Conservation (phyloP, 1,140 invertebrate species). For the Pachyrhynchus sulphureomaculatus region DNA sequence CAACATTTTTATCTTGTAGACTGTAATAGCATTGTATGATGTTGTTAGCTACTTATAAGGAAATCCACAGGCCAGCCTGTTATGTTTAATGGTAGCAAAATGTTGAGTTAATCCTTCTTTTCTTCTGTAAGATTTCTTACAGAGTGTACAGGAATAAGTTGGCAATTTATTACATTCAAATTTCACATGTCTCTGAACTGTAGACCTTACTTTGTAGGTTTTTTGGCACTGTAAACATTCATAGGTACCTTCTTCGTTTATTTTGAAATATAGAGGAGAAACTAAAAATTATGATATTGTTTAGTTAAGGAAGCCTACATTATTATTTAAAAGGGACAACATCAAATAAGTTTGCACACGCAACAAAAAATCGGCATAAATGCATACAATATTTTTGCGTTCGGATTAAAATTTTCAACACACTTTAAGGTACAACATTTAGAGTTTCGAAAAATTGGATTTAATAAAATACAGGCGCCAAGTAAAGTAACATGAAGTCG, state of each 20-base stretch:
- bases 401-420: too few species aligned
- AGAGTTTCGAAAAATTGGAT: too few species aligned
- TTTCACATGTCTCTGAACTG: neutral
- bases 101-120: constrained; percentile 3
- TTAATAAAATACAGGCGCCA: too few species aligned
- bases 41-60: neutral
- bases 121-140: constrained; percentile 10
- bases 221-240: constrained; percentile 11
- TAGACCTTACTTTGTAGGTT: constrained; percentile 2
- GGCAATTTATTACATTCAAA: constrained; percentile 13
- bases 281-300: neutral
- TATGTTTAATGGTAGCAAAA: constrained; percentile 1
- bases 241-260: neutral
- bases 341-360: too few species aligned
- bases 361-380: too few species aligned
- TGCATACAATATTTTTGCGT: too few species aligned
- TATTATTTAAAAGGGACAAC: neutral
- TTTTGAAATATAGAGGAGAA: neutral
- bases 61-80: neutral
- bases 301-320: neutral
- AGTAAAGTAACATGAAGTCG: too few species aligned
- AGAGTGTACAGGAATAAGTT: neutral
- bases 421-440: too few species aligned
- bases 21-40: too few species aligned
- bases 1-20: too few species aligned